Evolutionary conservation across 1,140 invertebrate species (phyloP), one percentile per base, ranked within the genome.

Genomic region (Zaprionus camerounensis): DNA sequence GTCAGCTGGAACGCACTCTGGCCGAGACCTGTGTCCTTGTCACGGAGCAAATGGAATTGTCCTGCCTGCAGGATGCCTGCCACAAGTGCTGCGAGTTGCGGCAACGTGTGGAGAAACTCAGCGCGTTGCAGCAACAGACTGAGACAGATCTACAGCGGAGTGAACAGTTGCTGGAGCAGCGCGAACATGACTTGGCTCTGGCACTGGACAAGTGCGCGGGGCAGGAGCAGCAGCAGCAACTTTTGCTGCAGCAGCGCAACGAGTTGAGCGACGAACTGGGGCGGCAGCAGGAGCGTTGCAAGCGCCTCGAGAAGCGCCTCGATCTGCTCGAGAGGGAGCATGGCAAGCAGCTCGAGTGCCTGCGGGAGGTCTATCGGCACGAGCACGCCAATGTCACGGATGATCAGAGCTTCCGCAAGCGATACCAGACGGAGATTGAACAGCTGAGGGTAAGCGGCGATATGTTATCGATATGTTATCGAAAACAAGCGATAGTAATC

Each of bases 351-450:
- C 94, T 97, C 41, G 96, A 97, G 78, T 96, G 95, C 76, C 90
- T 97, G 36, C 93, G 95, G 5, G 94, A 95, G 5, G 96, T 95
- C 9, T 97, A 96, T 93, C 94, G 94, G 93, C 95, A 94, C 91
- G 94, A 76, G 85, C 93, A 90, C 11, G 74, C 82, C 17, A 92
- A 80, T 26, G 80, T 63, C 0, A 94, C 94, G 6, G 93, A 94
- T 58, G 94, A 94, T 85, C 95, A 95, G 79, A 95, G 95, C 62
- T 95, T 97, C 34, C 94, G 96, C 17, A 95, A 96, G 79, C 94
- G 96, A 51, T 98, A 98, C 91, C 96, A 97, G 92, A 94, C 95
- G 38, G 97, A 98, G 93, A 97, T 98, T 69, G 97, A 98, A 91
- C 96, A 98, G 92, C 93, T 98, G 38, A 95, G 96, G 80, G 96